Conservation (phyloP, 1,140 invertebrate genomes). For the Tetragonula clypearis region DNA sequence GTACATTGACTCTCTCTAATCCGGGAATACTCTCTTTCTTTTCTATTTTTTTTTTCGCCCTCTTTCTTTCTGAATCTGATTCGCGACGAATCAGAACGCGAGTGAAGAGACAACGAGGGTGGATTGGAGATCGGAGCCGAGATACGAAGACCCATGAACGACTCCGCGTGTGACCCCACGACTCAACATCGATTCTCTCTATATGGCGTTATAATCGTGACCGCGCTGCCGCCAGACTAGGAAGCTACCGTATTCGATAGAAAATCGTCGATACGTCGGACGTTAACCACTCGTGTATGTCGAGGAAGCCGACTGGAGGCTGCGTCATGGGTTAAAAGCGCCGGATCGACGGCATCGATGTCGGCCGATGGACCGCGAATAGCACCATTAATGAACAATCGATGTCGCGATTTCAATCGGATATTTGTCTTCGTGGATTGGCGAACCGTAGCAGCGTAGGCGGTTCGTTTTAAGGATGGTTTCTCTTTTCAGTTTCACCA, state of each 20-base stretch:
- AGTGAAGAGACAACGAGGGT: background rate
- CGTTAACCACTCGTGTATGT: constrained; percentile 13
- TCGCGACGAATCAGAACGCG: constrained; percentile 22
- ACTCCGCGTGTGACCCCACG: constrained; percentile 66
- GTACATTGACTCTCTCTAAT: constrained; percentile 60
- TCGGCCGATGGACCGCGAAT: background rate
- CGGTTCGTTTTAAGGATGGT: constrained; percentile 3
- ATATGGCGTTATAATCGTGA: constrained; percentile 68
- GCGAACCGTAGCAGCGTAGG: background rate
- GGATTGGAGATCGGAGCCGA: background rate
- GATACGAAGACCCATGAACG: constrained; percentile 46
- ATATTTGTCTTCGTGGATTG: constrained; percentile 27
- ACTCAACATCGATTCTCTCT: constrained; percentile 60
- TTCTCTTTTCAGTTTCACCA: constrained; percentile 27
- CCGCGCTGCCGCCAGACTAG: constrained; percentile 55
- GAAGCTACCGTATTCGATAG: constrained; percentile 56
- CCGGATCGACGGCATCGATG: constrained; percentile 3
- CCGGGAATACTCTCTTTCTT: no score
- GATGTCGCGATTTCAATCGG: constrained; percentile 53
- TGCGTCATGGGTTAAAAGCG: constrained; percentile 33
- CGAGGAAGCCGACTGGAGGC: constrained; percentile 5
- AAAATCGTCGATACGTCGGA: constrained; percentile 44
- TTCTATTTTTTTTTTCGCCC: background rate
- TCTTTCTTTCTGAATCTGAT: constrained; percentile 42
- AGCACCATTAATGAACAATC: constrained; percentile 45